Evolutionary conservation across 2,113 vertebrate species (phyloP).

Genomic region (Protomyctophum bolini): DNA sequence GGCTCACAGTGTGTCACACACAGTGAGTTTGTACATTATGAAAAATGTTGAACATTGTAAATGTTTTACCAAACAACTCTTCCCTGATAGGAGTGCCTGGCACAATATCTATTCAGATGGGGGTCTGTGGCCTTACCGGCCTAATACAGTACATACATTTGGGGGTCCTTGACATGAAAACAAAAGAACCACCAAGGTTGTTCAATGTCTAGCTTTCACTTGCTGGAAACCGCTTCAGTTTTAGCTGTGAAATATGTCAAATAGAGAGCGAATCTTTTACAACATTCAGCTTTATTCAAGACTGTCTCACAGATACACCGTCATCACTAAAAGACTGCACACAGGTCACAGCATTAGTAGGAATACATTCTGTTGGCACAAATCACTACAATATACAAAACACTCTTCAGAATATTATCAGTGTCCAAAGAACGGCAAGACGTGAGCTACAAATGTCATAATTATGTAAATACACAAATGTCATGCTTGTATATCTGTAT

Average conservation of each 20-base stretch:
- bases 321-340: constrained; percentile 37
- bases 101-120: too few relatives aligned
- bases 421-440: constrained; percentile 28
- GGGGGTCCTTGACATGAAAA: too few relatives aligned
- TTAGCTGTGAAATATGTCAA: not conserved
- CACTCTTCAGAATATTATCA: constrained; percentile 21
- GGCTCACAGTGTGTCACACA: too few relatives aligned
- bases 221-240: too few relatives aligned
- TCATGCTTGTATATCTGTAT: constrained; percentile 4
- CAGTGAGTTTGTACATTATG: too few relatives aligned
- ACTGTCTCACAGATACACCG: constrained; percentile 18
- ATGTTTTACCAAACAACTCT: not conserved
- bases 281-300: constrained; percentile 66
- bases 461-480: constrained; percentile 42
- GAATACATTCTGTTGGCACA: constrained; percentile 77
- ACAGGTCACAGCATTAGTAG: constrained; percentile 40
- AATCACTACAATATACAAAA: constrained; percentile 60
- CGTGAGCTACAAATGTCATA: constrained; percentile 19
- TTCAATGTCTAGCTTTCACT: too few relatives aligned
- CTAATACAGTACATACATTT: too few relatives aligned
- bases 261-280: not conserved
- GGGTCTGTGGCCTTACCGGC: too few relatives aligned
- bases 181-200: too few relatives aligned
- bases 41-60: not conserved
- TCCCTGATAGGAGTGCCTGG: too few relatives aligned